Base-by-base conservation (phyloP, 2,888 invertebrate species). In the Liopterus haemorrhoidalis region DNA sequence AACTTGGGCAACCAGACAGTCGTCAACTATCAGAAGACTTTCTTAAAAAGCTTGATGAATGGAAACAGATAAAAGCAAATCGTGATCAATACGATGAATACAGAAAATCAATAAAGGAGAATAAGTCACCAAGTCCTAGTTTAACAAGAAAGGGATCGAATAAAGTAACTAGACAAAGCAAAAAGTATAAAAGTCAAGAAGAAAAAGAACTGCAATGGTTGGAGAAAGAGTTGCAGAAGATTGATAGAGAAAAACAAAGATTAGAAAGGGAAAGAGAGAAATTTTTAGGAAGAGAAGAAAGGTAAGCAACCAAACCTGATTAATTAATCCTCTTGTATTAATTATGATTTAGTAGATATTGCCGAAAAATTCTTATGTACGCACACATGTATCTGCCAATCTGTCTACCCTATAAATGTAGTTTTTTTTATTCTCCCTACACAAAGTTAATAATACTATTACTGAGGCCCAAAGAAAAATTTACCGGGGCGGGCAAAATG, bases 1-100 rank as follows among this genome's bases (percentile, higher is more conserved):
- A 53, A 18, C 32, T 43, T 12, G 55, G 15, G 53, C 55, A 75
- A 38, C 77, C 79, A 0, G 81, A 80, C 15, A 72, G 78, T 45
- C 74, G 78, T 53, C 81, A 82, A 53, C 70, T 89, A 8, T 83
- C 85, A 15, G 85, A 89, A 48, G 90, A 91, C 58, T 90, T 90
- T 62, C 74, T 83, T 22, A 83, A 81, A 58, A 89, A 85, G 69
- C 76, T 90, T 70, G 85, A 88, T 59, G 85, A 85, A 68, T 91
- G 91, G 91, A 86, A 85, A 59, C 78, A 78, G 51, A 79, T 85
- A 62, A 86, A 86, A 62, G 74, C 79, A 31, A 71, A 73, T 21
- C 57, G 54, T n/a, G 40, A 40, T n/a, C 46, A 48, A 5, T 47
- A 48, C 16, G 50, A 49, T 5, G 52, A 54, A 9, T 46, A 53